Base-by-base conservation (phyloP, 2,888 invertebrate species). In the Spilosoma lubricipeda region DNA sequence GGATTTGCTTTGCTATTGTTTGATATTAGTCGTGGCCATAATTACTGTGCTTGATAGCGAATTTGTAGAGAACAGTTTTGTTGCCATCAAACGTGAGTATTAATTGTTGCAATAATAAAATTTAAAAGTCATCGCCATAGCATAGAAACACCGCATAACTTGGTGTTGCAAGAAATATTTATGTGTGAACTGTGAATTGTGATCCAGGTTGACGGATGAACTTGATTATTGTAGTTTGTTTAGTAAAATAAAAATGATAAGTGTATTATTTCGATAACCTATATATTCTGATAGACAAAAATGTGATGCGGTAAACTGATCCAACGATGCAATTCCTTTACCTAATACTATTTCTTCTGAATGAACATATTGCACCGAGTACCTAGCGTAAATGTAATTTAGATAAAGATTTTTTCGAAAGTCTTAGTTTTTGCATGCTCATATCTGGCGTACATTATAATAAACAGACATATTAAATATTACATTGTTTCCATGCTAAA, bases 101-200 rank as follows among this genome's bases (percentile, higher is more conserved):
- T 83, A 81, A 93, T 94, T 95, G 94, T 95, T 95, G 95, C 95
- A 94, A 94, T 92, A 90, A 89, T 89, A 87, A 90, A 90, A 86
- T 85, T 81, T 84, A 82, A 91, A 93, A 93, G 89, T 91, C 88
- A 85, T 85, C 80, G 86, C 85, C 82, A 85, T 87, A 88, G 84
- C 85, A 90, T 94, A 95, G 94, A 94, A 94, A 95, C 94, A 93
- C 94, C 89, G 87, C 87, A 80, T 45, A 73, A 77, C 64, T 85
- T 88, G 84, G 94, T 94, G 95, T 95, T 94, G 95, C 95, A 95
- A 95, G 90, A 93, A 92, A 88, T 85, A 84, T 85, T 84, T 82
- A 84, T 84, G 82, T 77, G n/a, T n/a, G n/a, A n/a, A n/a, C n/a
- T n/a, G n/a, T n/a, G n/a, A n/a, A n/a, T n/a, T 1, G 36, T 71